Base-by-base conservation (phyloP, 2,888 invertebrate genomes). In the Prostheceraeus crozeri region DNA sequence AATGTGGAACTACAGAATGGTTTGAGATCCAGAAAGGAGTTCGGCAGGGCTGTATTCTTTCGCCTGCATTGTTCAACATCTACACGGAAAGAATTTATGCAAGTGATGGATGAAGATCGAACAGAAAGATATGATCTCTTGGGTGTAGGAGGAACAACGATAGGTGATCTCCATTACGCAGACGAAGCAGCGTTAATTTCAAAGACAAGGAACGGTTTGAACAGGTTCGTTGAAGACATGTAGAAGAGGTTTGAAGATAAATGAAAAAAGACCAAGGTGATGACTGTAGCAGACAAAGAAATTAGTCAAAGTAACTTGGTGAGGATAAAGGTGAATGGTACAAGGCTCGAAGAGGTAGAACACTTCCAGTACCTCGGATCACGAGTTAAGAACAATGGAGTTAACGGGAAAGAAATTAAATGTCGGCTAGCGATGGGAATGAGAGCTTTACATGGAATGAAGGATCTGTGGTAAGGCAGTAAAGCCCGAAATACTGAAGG, bases 41-140 rank as follows among this genome's bases (percentile, higher is more conserved):
- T 16, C 28, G 54, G 33, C 35, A 36, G 14, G 54, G 54, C 25
- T 53, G 54, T 36, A 23, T 28, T 6, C 35, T 21, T n/a, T 21
- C 23, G 11, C 40, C 54, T 14, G 30, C 19, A n/a, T 6, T 53
- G 8, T 53, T 53, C 35, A 21, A n/a, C 8, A 6, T 53, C 6
- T 53, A 53, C 54, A 53, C 51, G 4, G 51, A 51, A 28, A 6
- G n/a, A n/a, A n/a, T n/a, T n/a, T n/a, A n/a, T n/a, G n/a, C n/a
- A 28, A 28, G 25, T 51, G 6, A 51, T 51, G 51, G 6, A 21
- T n/a, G 21, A 51, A 6, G 23, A n/a, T 27, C 23, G 11, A 8
- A 27, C 11, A 27, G 25, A 51, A 6, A 21, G 25, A 10, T 23
- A 27, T 28, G 14, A 4, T 6, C 23, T 19, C 6, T 27, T 51